Evolutionary conservation across 2,113 vertebrate genomes (phyloP), one percentile per base, ranked within the genome.

Genomic region (human): DNA sequence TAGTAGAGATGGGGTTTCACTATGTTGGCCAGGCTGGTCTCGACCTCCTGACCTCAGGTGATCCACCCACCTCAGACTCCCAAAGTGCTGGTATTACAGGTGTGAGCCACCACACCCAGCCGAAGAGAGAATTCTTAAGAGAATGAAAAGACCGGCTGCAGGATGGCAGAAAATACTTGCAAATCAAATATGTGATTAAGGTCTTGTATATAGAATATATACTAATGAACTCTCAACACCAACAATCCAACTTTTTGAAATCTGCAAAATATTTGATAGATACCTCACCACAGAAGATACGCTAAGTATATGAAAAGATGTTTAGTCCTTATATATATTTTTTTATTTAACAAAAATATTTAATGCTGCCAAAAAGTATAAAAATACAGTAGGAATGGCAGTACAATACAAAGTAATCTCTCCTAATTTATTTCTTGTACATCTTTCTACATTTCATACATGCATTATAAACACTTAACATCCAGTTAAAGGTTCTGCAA

Each of bases 281-380:
- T 17, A 52, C 43, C 16, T n/a, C 32, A 68, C 32, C 66, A 64
- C 12, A 61, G 70, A 64, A 90, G 20, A 64, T 66, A 43, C 25
- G 43, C 13, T 35, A 55, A 57, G 30, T 84, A 38, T 8, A 32
- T 79, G 8, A 57, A 78, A 70, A 89, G 66, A 48, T 68, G 81
- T 17, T 52, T 50, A 14, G 8, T 75, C n/a, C 66, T 80, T 45
- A 38, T 48, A 55, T 55, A 55, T 55, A 18, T 55, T 0, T 55
- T 55, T 55, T 99, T 61, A 97, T 98, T 99, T 98, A 98, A 99
- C 98, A 98, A 99, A 99, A 99, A 99, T 99, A 99, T 99, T 99
- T 99, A 99, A 99, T 99, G 99, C 99, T 99, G 99, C 99, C 99
- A 98, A 98, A 98, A 98, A 86, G 98, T 99, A 99, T 98, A 99